Conservation (phyloP, 2,797 vertebrate genomes). For the Hybognathus amarus region DNA sequence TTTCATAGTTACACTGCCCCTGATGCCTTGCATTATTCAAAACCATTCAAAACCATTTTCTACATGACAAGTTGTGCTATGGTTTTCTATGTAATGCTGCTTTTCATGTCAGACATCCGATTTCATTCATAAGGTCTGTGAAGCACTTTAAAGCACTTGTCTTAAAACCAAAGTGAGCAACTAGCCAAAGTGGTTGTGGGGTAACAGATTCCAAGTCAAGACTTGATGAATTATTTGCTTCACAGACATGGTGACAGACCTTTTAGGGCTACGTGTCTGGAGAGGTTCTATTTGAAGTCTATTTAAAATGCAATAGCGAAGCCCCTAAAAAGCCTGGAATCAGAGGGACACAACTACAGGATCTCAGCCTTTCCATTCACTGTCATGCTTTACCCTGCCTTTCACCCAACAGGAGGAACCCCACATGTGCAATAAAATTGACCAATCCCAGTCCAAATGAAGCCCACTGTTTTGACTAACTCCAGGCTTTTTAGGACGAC, state of each 20-base stretch:
- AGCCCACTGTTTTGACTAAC: constrained; percentile 74
- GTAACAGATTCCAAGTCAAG: constrained; percentile 43
- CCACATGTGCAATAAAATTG: constrained; percentile 73
- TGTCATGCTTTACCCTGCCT: constrained; percentile 79
- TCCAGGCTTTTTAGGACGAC: constrained; percentile 78
- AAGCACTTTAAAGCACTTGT: constrained; percentile 72
- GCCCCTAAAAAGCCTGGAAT: constrained; percentile 77
- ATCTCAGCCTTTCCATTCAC: constrained; percentile 73
- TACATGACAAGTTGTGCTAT: constrained; percentile 65
- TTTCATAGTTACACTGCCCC: constrained; percentile 51
- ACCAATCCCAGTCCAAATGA: constrained; percentile 72
- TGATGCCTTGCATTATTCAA: constrained; percentile 53
- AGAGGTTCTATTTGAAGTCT: constrained; percentile 55
- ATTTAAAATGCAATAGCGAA: constrained; percentile 61
- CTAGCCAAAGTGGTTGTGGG: constrained; percentile 8
- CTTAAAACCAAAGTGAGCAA: constrained; percentile 6
- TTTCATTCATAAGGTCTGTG: constrained; percentile 76
- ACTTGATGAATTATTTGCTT: constrained; percentile 72
- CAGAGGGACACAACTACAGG: constrained; percentile 70
- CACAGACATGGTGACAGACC: constrained; percentile 76
- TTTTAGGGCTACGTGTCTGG: constrained; percentile 71
- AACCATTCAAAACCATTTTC: constrained; percentile 63
- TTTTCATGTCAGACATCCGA: constrained; percentile 75
- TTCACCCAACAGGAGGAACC: constrained; percentile 82
- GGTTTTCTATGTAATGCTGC: constrained; percentile 68